phyloP scores from a whole-genome alignment of 2,797 vertebrate species.

The Neostethus bicornis region DNA sequence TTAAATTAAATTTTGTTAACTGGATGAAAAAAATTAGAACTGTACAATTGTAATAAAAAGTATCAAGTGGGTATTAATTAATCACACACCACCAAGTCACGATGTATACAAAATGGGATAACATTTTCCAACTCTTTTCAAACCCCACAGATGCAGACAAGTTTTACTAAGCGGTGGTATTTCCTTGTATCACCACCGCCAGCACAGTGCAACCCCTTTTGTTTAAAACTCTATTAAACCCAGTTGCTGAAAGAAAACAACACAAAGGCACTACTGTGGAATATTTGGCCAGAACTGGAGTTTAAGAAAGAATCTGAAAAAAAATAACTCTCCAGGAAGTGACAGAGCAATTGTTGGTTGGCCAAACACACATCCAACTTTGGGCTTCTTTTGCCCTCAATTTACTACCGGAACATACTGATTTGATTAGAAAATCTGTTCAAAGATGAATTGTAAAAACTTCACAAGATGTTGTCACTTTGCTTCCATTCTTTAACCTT shows the following conservation, averaged over 20 bases:
- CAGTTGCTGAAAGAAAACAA: conserved; percentile 48
- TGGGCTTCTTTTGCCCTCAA: conserved; percentile 53
- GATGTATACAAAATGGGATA: background rate
- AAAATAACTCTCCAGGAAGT: conserved; percentile 65
- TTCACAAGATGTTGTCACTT: conserved; percentile 9
- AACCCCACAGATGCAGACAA: too few species aligned
- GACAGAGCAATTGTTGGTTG: conserved; percentile 28
- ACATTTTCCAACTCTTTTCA: background rate
- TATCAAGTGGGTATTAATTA: background rate
- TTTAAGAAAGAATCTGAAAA: conserved; percentile 64
- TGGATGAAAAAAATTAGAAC: too few species aligned
- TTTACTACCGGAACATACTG: conserved; percentile 18
- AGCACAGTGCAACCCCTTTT: conserved; percentile 15
- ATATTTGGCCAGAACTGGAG: conserved; percentile 39
- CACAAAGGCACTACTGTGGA: conserved; percentile 75
- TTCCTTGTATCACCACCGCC: background rate
- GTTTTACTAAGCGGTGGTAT: background rate
- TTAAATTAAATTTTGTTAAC: too few species aligned
- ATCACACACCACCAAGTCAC: background rate
- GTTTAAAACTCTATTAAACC: conserved; percentile 57
- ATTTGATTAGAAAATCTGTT: conserved; percentile 27
- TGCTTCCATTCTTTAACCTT: conserved; percentile 8
- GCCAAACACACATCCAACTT: conserved; percentile 12
- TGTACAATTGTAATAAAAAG: background rate
- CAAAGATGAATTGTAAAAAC: conserved; percentile 10